Evolutionary conservation across 1,140 invertebrate species (phyloP).

Genomic region (Sweltsa coloradensis): DNA sequence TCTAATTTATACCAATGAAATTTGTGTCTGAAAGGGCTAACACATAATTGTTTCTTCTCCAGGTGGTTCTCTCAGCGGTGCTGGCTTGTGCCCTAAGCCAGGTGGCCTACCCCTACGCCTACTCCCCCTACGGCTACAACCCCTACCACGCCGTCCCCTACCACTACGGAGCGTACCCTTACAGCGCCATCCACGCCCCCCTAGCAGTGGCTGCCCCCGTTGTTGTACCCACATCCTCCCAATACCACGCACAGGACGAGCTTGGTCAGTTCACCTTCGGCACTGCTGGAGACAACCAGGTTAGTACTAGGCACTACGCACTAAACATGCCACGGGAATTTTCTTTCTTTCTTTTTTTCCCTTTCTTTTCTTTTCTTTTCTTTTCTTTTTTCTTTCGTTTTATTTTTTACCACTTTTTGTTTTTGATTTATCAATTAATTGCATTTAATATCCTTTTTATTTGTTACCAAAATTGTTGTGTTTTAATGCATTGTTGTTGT

Average conservation of each 20-base stretch:
- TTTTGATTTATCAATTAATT: too few relatives aligned
- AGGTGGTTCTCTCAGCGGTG: not conserved
- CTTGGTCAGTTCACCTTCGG: slow-evolving; percentile 20
- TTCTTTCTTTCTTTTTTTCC: slow-evolving; percentile 14
- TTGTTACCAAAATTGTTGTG: too few relatives aligned
- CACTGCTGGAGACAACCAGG: slow-evolving; percentile 14
- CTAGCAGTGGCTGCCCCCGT: not conserved
- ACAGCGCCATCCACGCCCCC: not conserved
- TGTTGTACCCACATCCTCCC: slow-evolving; percentile 10
- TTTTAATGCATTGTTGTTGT: too few relatives aligned
- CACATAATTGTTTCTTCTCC: too few relatives aligned
- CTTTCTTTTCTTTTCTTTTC: too few relatives aligned
- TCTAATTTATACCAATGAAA: too few relatives aligned
- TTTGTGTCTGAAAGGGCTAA: too few relatives aligned
- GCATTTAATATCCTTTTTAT: too few relatives aligned
- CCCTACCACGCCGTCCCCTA: not conserved
- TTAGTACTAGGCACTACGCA: too few relatives aligned
- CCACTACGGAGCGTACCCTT: not conserved
- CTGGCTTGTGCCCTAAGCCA: not conserved
- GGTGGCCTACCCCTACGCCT: not conserved
- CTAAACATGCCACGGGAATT: slow-evolving; percentile 20
- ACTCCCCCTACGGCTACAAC: too few relatives aligned
- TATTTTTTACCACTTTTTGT: too few relatives aligned
- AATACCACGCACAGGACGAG: slow-evolving; percentile 24
- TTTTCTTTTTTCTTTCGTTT: too few relatives aligned